These are phyloP conservation scores for Melanostigma gelatinosum DNA, from an alignment of 2,113 vertebrate species.

Conservation along the genomic window DNA sequence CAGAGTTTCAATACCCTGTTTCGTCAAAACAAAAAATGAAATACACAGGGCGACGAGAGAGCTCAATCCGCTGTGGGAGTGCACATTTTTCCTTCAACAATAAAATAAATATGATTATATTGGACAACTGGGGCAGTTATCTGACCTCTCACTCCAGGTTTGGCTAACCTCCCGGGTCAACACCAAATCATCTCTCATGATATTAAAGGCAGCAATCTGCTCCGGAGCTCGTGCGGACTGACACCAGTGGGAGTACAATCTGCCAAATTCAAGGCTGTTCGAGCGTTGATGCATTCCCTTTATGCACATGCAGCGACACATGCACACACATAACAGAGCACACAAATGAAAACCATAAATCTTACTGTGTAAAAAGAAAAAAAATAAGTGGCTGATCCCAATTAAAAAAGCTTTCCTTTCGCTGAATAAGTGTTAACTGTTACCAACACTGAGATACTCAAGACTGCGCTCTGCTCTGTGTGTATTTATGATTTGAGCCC, in stretches of 20 bases:
- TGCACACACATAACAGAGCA: slow-evolving; percentile 1
- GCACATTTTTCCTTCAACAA: slow-evolving; percentile 27
- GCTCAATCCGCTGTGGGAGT: slow-evolving; percentile 13
- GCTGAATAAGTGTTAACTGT: slow-evolving; percentile 14
- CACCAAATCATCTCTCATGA: slow-evolving; percentile 65
- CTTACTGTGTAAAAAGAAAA: slow-evolving; percentile 2
- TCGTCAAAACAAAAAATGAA: slow-evolving; percentile 26
- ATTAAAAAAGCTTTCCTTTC: slow-evolving; percentile 26
- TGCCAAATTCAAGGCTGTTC: slow-evolving; percentile 30
- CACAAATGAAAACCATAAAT: slow-evolving; percentile 1
- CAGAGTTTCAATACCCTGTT: slow-evolving; percentile 47
- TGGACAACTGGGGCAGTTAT: slow-evolving; percentile 47
- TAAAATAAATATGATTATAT: slow-evolving; percentile 64
- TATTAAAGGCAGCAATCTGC: slow-evolving; percentile 52
- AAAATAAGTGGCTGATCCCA: not conserved
- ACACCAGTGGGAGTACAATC: slow-evolving; percentile 52
- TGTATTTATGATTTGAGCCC: slow-evolving; percentile 52
- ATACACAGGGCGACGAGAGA: slow-evolving; percentile 3
- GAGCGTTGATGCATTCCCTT: slow-evolving; percentile 22
- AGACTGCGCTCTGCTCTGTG: not conserved
- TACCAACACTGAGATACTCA: slow-evolving; percentile 10
- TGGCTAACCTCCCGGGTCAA: slow-evolving; percentile 71
- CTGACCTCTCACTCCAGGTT: slow-evolving; percentile 54
- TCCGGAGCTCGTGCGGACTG: slow-evolving; percentile 10
- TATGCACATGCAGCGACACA: slow-evolving; percentile 20